Base-by-base conservation (phyloP, 2,888 invertebrate genomes). In the Tiliacea citrago region DNA sequence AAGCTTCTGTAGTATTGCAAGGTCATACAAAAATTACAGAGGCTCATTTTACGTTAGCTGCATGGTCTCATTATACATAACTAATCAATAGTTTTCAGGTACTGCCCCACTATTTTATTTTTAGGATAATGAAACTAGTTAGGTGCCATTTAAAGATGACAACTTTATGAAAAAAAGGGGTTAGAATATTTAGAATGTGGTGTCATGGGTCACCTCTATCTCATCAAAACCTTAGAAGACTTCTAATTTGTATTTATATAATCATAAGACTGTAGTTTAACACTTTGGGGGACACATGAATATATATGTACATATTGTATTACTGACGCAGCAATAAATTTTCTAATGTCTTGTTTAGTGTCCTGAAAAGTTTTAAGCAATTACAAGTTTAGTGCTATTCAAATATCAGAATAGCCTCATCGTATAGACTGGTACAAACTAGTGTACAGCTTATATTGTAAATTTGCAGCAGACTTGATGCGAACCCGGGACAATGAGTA, bases 401-500 rank as follows among this genome's bases (percentile, higher is more conserved):
- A 51, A 35, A 18, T 21, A 45, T 51, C 10, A 60, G 29, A n/a
- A 21, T 24, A 42, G 21, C 18, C 21, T 39, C 39, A 49, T 66
- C 29, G 35, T 49, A 21, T 6, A 29, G 10, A 42, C 29, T 58
- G n/a, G 51, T 51, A 51, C 5, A 45, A 51, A 42, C 4, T 58
- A 60, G 18, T 66, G 58, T 73, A 75, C 53, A 75, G 84, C 67
- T 73, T 82, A 55, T 61, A 65, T 81, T 84, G 47, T 84, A 47
- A 69, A 58, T 81, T 87, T 87, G 74, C 83, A 87, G 88, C 77
- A 78, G 61, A 67, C 76, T 84, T 85, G 84, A 85, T 86, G 84
- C 68, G 69, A 78, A 79, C 76, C 70, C 24, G 58, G 87, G 79
- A 93, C 90, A 87, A 96, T 97, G 96, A 96, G 96, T 91, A 96